Conservation (phyloP, 2,797 vertebrate genomes). For the Gymnodraco acuticeps region DNA sequence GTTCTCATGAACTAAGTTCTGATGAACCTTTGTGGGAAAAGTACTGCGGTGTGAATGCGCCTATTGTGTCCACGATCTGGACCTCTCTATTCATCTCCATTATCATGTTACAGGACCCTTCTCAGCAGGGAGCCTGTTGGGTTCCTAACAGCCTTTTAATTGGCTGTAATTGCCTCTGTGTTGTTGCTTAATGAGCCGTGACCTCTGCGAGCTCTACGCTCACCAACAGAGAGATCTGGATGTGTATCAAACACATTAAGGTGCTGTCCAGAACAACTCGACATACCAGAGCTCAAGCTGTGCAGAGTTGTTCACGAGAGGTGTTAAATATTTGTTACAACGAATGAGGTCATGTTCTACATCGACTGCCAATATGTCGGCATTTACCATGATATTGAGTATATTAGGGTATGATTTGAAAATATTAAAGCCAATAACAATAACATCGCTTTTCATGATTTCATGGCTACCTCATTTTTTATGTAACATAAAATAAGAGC, state of each 20-base stretch:
- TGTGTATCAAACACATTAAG: constrained; percentile 34
- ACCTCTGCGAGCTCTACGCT: constrained; percentile 27
- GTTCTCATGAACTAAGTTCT: too few relatives aligned
- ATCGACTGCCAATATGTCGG: constrained; percentile 5
- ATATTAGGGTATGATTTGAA: constrained; percentile 12
- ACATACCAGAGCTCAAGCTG: constrained; percentile 32
- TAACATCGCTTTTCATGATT: background rate
- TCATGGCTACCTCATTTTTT: background rate
- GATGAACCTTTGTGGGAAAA: too few relatives aligned
- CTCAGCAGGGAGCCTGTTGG: constrained; percentile 48
- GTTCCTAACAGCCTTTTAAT: constrained; percentile 61
- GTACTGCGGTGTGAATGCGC: too few relatives aligned
- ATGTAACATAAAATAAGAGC: background rate
- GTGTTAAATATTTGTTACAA: constrained; percentile 37
- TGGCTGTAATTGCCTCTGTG: constrained; percentile 64
- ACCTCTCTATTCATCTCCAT: constrained; percentile 35
- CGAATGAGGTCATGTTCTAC: constrained; percentile 34
- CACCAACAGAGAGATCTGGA: constrained; percentile 37
- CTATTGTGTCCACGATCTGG: constrained; percentile 9
- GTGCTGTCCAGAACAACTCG: constrained; percentile 26
- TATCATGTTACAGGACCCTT: constrained; percentile 45
- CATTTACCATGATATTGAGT: constrained; percentile 12
- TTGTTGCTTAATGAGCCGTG: constrained; percentile 54
- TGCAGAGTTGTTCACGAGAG: constrained; percentile 24
- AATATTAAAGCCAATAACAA: background rate